Percentiles rank a stretch among this genome's conserved stretches.
These are phyloP conservation scores for Dryobotodes eremita DNA, from an alignment of 2,888 invertebrate species.

Conservation along the genomic window DNA sequence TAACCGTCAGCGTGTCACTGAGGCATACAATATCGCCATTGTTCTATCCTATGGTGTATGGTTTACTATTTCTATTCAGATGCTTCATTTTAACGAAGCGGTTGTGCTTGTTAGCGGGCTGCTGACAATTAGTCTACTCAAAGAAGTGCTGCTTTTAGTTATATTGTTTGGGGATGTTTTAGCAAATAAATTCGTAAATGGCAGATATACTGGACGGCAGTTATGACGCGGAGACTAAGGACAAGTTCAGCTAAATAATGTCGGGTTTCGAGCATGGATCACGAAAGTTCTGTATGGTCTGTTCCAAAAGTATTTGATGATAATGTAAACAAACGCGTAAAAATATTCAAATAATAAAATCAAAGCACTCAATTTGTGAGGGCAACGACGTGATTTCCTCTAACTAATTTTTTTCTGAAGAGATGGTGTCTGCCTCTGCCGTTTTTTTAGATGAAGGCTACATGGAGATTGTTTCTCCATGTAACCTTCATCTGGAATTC, in stretches of 20 bases:
- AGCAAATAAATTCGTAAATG: background rate
- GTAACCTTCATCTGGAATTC: background rate
- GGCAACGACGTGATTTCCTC: too few species aligned
- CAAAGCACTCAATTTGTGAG: background rate
- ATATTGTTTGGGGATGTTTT: background rate
- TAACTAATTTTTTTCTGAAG: background rate
- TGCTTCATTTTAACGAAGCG: constrained; percentile 51
- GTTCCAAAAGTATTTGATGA: too few species aligned
- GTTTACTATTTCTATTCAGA: constrained; percentile 27
- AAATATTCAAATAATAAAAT: too few species aligned
- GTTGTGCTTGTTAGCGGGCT: constrained; percentile 26
- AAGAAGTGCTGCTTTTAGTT: constrained; percentile 15
- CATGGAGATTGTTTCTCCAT: too few species aligned
- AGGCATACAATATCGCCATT: constrained; percentile 29
- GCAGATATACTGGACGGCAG: background rate
- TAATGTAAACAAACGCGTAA: background rate
- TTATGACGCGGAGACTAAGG: background rate
- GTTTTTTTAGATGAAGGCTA: too few species aligned
- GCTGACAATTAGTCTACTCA: constrained; percentile 47
- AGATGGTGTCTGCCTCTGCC: background rate
- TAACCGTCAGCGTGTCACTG: constrained; percentile 2
- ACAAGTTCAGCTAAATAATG: background rate
- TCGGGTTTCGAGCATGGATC: background rate
- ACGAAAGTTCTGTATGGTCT: background rate
- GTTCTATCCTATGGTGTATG: constrained; percentile 12